These are phyloP conservation scores for Drosophila neocordata DNA, from an alignment of 1,140 invertebrate genomes.

Conservation along the genomic window DNA sequence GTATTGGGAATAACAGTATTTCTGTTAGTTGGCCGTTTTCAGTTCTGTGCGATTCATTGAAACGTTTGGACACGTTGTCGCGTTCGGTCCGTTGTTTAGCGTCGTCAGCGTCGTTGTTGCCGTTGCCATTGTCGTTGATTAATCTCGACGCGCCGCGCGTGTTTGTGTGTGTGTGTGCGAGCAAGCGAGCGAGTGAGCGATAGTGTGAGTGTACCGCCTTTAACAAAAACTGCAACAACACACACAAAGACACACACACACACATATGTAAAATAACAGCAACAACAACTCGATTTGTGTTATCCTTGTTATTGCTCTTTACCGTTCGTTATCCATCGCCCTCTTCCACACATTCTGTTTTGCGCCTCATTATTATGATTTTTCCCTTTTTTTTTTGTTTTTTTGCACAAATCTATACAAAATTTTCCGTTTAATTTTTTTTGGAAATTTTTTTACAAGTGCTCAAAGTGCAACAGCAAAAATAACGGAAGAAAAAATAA, in stretches of 20 bases:
- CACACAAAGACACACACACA: not conserved
- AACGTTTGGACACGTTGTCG: conserved; percentile 64
- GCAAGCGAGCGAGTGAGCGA: not conserved
- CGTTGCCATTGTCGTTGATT: conserved; percentile 24
- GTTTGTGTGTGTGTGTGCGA: conserved; percentile 13
- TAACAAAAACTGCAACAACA: conserved; percentile 15
- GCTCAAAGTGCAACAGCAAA: conserved; percentile 42
- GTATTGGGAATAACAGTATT: not conserved
- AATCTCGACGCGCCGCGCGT: conserved; percentile 5
- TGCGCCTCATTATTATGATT: too few relatives aligned
- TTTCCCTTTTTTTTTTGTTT: not conserved
- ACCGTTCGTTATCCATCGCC: too few relatives aligned
- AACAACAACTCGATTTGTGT: conserved; percentile 16
- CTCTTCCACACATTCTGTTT: not conserved
- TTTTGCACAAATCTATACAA: not conserved
- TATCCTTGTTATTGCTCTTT: conserved; percentile 30
- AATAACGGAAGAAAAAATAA: conserved; percentile 25
- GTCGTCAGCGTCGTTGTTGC: conserved; percentile 13
- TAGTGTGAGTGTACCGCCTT: conserved; percentile 19
- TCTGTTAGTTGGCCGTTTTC: conserved; percentile 40
- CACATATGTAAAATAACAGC: not conserved
- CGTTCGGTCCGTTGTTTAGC: conserved; percentile 35
- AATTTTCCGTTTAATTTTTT: conserved; percentile 34
- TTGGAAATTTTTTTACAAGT: conserved; percentile 69
- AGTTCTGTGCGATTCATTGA: conserved; percentile 74